Conservation (phyloP, 2,113 vertebrate species). For the Artemisiospiza belli region DNA sequence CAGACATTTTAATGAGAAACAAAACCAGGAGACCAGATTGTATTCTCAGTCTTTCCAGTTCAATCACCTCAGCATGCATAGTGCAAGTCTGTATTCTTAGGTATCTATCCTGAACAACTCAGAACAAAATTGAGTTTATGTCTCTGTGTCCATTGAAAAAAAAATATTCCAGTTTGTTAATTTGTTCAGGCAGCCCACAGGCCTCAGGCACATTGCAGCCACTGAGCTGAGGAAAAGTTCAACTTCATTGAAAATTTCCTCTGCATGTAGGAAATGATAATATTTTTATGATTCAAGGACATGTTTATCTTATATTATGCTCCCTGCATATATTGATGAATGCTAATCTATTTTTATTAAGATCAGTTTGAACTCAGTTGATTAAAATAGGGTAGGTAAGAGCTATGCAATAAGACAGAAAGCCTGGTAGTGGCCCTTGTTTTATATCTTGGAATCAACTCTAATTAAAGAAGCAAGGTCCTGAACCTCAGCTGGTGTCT, state of each 20-base stretch:
- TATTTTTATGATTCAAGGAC: slow-evolving; percentile 13
- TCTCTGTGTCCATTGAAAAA: background rate
- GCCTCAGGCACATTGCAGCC: background rate
- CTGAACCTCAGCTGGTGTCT: background rate
- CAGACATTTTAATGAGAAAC: background rate
- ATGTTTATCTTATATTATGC: slow-evolving; percentile 30
- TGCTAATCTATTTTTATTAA: slow-evolving; percentile 61
- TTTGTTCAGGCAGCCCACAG: background rate
- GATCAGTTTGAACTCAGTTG: slow-evolving; percentile 5
- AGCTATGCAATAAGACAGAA: background rate
- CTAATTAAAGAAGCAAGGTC: slow-evolving; percentile 37
- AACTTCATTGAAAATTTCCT: slow-evolving; percentile 44
- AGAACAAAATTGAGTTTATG: background rate
- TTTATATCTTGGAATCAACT: slow-evolving; percentile 29
- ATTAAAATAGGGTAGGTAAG: slow-evolving; percentile 11
- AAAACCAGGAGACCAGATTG: background rate
- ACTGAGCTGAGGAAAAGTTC: background rate
- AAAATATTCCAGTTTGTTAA: background rate
- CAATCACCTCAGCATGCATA: background rate
- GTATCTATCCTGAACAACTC: background rate
- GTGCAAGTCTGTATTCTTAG: background rate
- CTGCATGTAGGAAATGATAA: slow-evolving; percentile 21
- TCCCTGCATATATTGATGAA: slow-evolving; percentile 10
- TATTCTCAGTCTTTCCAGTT: background rate
- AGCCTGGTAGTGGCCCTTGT: background rate